Evolutionary conservation across 2,888 invertebrate genomes (phyloP), one percentile per base, ranked within the genome.

Genomic region (Drosophila borealis): DNA sequence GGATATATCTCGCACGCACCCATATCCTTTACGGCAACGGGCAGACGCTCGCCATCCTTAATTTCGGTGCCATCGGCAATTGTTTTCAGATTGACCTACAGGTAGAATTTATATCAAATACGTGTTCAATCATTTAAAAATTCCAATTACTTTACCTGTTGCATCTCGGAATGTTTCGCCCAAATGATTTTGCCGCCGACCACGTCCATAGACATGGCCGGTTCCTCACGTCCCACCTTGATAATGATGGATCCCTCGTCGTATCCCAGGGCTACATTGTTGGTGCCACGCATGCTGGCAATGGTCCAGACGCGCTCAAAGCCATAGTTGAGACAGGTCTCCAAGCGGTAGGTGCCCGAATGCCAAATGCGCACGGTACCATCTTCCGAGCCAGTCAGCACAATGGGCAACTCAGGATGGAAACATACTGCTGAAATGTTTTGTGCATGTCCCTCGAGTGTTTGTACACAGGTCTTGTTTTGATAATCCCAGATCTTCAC

Each of bases 401-500:
- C 96, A 75, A 99, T 97, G 0, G 99, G 99, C 72, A 99, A 93
- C 91, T 99, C 99, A 0, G 99, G 99, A 93, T 99, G 99, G 93
- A 99, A 99, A 67, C 97, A 97, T 1, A 99, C 99, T 0, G 97
- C 96, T 1, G 97, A 96, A 57, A 99, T 97, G 91, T 99, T 99
- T 91, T 98, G 98, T 0, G 98, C 97, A 93, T 99, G 99, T 0
- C 99, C 96, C 93, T 99, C 99, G 69, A 99, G 93, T 0, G 99
- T 99, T 92, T 99, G 99, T 0, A 99, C 99, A 92, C 99, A 99
- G 0, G 98, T 99, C 93, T 99, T 99, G 93, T 99, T 99, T 93
- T 99, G 97, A 92, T 99, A 99, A 91, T 99, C 99, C 99, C 99
- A 99, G 88, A 99, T 99, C 93, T 99, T 99, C 6, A 99, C 98